Conservation (phyloP, 2,888 invertebrate species). For the Amphipoea oculea region DNA sequence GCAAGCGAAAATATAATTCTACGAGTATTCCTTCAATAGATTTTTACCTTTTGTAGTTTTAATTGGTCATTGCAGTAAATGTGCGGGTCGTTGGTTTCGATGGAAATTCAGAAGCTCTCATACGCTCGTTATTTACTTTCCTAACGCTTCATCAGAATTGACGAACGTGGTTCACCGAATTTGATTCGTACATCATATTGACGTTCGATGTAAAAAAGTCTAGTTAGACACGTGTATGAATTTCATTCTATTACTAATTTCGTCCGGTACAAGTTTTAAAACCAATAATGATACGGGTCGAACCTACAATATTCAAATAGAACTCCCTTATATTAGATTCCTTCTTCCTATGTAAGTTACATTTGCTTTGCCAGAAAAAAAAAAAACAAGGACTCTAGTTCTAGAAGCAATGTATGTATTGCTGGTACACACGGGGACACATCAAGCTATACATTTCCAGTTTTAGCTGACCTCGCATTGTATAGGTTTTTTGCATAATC, state of each 20-base stretch:
- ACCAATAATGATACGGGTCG: background rate
- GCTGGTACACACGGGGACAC: background rate
- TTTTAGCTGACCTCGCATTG: too few species aligned
- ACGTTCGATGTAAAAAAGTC: background rate
- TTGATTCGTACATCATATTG: background rate
- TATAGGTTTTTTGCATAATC: too few species aligned
- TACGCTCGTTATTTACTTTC: constrained; percentile 11
- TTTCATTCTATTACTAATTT: background rate
- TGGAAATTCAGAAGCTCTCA: constrained; percentile 26
- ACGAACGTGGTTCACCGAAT: constrained; percentile 1
- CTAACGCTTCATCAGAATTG: constrained; percentile 18
- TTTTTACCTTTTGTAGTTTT: constrained; percentile 18
- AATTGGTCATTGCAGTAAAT: constrained; percentile 25
- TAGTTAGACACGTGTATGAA: background rate
- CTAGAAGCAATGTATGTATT: too few species aligned
- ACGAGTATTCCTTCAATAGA: constrained; percentile 15
- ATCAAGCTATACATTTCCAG: too few species aligned
- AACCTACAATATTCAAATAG: background rate
- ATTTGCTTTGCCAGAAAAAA: background rate
- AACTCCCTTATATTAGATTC: background rate
- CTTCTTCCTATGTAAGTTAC: background rate
- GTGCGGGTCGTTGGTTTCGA: constrained; percentile 20
- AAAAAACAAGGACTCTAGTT: background rate
- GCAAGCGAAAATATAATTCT: constrained; percentile 14
- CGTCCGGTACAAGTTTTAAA: background rate